Conservation (phyloP, 1,140 invertebrate species). For the Drosophila varians region DNA sequence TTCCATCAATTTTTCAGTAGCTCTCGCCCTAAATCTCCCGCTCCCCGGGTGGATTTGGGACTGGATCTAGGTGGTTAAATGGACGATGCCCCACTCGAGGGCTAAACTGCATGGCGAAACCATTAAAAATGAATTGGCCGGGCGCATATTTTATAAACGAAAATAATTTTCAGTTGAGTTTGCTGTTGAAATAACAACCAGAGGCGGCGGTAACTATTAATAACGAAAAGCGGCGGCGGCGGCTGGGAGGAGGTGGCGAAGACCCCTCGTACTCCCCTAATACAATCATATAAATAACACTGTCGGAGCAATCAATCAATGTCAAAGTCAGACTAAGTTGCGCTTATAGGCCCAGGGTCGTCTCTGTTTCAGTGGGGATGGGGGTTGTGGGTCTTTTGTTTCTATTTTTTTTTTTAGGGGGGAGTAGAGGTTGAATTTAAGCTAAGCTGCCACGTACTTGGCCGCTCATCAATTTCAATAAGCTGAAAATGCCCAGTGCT, state of each 20-base stretch:
- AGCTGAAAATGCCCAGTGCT: conserved; percentile 31
- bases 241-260: conserved; percentile 5
- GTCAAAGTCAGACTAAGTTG: conserved; percentile 69
- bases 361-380: conserved; percentile 6
- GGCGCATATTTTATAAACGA: conserved; percentile 61
- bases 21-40: conserved; percentile 10
- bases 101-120: conserved; percentile 43
- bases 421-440: conserved; percentile 54
- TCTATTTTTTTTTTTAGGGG: neutral
- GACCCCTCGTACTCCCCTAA: conserved; percentile 44
- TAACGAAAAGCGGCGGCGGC: conserved; percentile 35
- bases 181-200: conserved; percentile 75
- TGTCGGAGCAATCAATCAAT: conserved; percentile 75
- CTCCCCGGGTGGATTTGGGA: conserved; percentile 29
- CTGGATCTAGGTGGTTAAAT: conserved; percentile 23
- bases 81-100: conserved; percentile 1
- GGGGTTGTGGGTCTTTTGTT: neutral
- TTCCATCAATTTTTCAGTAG: conserved; percentile 42
- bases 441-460: conserved; percentile 79
- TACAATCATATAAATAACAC: conserved; percentile 81
- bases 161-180: conserved; percentile 59
- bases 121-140: conserved; percentile 75
- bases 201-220: conserved; percentile 62
- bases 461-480: conserved; percentile 79
- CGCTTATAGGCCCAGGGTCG: conserved; percentile 51